Base-by-base conservation (phyloP, 1,140 invertebrate genomes). In the Drosophila sproati region DNA sequence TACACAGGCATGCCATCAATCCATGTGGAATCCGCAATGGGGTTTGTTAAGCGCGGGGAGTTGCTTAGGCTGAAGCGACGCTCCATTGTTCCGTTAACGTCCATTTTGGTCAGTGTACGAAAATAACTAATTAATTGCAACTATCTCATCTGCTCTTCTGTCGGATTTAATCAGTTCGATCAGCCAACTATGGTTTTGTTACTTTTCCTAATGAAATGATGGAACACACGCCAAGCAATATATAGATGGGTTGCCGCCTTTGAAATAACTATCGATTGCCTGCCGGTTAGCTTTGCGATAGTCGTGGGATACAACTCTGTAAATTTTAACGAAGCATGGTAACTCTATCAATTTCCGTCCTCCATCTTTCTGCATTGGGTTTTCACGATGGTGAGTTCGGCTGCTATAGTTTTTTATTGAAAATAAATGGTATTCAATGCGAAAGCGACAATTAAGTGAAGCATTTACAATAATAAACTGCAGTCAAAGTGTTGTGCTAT, bases 281-380 rank as follows among this genome's bases (percentile, higher is more conserved):
- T 28, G 8, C 7, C 8, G 3, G 7, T 1, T 4, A 10, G 32
- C 3, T 3, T 28, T 20, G 10, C 56, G 56, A 68, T 68, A 61
- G 6, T 7, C 35, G 10, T 3, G 5, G 8, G n/a, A 39, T 71
- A 66, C 77, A 74, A 37, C 82, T 31, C 51, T 80, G 51, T 3
- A 7, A 12, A 73, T 47, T n/a, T 64, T 52, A 0, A 6, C 10
- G 29, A 54, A 0, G 35, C 43, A 75, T 89, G 83, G 83, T 88
- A 77, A 77, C 82, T 78, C 88, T 91, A 75, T 52, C 64, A 64
- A 77, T 89, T 92, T 92, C 91, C 91, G 91, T 68, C 80, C 91
- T 92, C 91, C 91, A 92, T 92, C 91, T 92, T 92, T 92, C 85
- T 91, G 91, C 91, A 90, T 91, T 92, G 78, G 86, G 68, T 83